Evolutionary conservation across 2,113 vertebrate species (phyloP).

Genomic region (Micromys minutus): DNA sequence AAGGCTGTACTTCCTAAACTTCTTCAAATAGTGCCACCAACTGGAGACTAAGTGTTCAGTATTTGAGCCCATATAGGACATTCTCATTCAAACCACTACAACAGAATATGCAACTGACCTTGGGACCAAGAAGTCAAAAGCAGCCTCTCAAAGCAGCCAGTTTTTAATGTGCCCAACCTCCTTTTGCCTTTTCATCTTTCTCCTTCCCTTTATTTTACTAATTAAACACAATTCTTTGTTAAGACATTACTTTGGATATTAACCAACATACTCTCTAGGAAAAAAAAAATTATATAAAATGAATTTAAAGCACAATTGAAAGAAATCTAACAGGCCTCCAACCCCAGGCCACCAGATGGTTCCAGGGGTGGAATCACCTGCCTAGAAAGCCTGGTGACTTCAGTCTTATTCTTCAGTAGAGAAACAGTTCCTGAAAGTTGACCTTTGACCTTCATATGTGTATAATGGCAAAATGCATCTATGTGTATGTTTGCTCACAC

Average conservation of each 20-base stretch:
- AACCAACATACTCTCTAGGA: background rate
- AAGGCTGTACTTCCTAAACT: background rate
- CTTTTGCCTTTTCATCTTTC: background rate
- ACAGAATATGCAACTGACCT: background rate
- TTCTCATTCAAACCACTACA: background rate
- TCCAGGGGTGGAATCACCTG: background rate
- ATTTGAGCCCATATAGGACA: background rate
- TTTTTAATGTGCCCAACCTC: background rate
- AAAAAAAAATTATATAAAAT: background rate
- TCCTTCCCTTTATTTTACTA: background rate
- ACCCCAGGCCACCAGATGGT: background rate
- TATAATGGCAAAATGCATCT: background rate
- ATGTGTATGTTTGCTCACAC: background rate
- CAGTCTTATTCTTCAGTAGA: background rate
- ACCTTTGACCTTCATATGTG: background rate
- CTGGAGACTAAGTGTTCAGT: background rate
- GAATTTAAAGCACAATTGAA: background rate
- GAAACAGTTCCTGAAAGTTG: background rate
- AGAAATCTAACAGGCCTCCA: background rate
- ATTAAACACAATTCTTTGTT: background rate
- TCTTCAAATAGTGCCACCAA: background rate
- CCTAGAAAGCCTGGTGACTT: background rate
- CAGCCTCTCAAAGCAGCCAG: background rate
- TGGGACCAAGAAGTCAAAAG: background rate
- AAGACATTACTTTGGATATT: background rate